A percentile compares a stretch with the other conserved stretches of the same genome.
Conservation (phyloP, 2,113 vertebrate species). For the Acanthochromis polyacanthus region DNA sequence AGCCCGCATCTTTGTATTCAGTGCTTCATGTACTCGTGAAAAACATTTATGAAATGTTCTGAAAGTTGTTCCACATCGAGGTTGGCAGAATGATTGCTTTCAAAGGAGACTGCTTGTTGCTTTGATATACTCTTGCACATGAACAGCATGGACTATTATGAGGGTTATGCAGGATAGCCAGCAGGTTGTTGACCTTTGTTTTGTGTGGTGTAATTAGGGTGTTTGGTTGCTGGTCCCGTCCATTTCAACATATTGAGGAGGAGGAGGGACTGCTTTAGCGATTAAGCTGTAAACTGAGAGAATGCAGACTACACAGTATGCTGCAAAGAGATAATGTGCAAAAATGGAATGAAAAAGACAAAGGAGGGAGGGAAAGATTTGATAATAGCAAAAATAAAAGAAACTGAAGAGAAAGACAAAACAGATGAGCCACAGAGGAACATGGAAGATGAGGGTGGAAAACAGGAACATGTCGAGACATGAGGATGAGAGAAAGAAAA, state of each 20-base stretch:
- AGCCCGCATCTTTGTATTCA: neutral
- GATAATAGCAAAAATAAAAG: slow-evolving; percentile 19
- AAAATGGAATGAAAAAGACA: slow-evolving; percentile 1
- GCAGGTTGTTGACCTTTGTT: slow-evolving; percentile 51
- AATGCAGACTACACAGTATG: neutral
- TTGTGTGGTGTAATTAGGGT: slow-evolving; percentile 39
- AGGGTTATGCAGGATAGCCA: slow-evolving; percentile 20
- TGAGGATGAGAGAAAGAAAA: slow-evolving; percentile 20
- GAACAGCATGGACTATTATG: neutral
- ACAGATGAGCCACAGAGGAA: slow-evolving; percentile 15
- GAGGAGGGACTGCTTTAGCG: neutral
- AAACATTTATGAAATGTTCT: neutral
- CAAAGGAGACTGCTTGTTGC: neutral
- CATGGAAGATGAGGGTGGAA: slow-evolving; percentile 10
- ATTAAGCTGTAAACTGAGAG: neutral
- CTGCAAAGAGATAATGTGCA: too few relatives aligned
- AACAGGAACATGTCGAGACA: slow-evolving; percentile 35
- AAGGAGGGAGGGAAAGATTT: neutral
- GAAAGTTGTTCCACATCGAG: neutral
- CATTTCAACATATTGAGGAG: slow-evolving; percentile 37
- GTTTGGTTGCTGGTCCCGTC: slow-evolving; percentile 43
- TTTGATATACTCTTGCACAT: neutral
- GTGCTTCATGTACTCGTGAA: neutral
- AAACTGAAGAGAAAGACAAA: slow-evolving; percentile 3
- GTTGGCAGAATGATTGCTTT: neutral